These are phyloP conservation scores for Physella acuta DNA, from an alignment of 1,140 invertebrate genomes.

Conservation along the genomic window DNA sequence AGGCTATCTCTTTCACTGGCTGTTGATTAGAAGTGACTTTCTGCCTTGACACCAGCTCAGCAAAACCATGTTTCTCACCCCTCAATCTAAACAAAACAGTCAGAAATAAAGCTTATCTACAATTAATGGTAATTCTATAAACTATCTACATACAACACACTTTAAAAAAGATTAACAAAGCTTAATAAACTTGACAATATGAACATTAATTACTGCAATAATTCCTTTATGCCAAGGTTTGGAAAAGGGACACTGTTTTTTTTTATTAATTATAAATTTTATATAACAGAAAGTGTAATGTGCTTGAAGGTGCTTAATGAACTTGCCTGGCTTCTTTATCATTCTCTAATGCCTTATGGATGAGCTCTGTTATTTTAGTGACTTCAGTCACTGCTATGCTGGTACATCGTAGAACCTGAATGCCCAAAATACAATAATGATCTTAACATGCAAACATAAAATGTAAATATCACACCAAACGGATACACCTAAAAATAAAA, in stretches of 20 bases:
- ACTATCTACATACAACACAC: too few species aligned
- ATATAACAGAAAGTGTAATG: neutral
- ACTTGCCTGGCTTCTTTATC: conserved; percentile 65
- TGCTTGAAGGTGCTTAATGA: neutral
- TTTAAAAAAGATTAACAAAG: too few species aligned
- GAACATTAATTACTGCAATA: too few species aligned
- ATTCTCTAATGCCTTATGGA: conserved; percentile 72
- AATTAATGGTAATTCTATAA: too few species aligned
- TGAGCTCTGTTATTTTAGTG: conserved; percentile 71
- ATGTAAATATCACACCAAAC: too few species aligned
- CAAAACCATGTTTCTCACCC: conserved; percentile 53
- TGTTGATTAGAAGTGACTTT: conserved; percentile 44
- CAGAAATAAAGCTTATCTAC: too few species aligned
- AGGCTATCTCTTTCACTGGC: conserved; percentile 27
- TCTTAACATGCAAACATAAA: too few species aligned
- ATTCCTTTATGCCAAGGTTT: too few species aligned
- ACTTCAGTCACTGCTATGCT: conserved; percentile 74
- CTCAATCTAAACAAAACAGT: conserved; percentile 34
- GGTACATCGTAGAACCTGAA: conserved; percentile 72
- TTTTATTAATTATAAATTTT: neutral
- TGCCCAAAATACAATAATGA: too few species aligned
- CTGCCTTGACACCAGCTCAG: conserved; percentile 37
- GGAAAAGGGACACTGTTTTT: neutral
- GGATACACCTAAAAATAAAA: too few species aligned
- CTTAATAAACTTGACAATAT: too few species aligned